These are phyloP conservation scores for Girardinus metallicus DNA, from an alignment of 2,797 vertebrate species.

Conservation along the genomic window DNA sequence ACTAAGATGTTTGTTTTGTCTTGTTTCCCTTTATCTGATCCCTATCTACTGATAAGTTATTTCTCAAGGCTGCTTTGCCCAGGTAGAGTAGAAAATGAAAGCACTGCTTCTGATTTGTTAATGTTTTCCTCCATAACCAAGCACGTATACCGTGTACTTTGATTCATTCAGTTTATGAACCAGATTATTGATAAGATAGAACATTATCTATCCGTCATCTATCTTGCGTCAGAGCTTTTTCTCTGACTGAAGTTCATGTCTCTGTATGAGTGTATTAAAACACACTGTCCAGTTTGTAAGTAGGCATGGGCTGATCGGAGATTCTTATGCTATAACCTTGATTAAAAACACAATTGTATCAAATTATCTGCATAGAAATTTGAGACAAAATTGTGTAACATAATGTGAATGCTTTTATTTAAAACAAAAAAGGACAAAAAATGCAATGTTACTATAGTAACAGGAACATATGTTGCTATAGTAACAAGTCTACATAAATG, in stretches of 20 bases:
- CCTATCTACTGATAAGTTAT: neutral
- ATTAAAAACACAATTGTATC: neutral
- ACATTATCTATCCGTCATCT: neutral
- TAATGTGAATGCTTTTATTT: neutral
- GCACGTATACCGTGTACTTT: constrained; percentile 28
- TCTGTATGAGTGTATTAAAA: neutral
- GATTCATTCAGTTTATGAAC: constrained; percentile 23
- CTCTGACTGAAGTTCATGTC: neutral
- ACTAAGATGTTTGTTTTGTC: constrained; percentile 3
- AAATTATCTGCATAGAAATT: neutral
- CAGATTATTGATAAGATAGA: constrained; percentile 14
- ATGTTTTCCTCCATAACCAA: constrained; percentile 21
- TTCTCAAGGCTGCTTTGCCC: constrained; percentile 7
- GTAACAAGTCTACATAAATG: neutral
- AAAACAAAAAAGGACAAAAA: neutral
- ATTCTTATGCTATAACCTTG: neutral
- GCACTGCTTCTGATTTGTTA: constrained; percentile 10
- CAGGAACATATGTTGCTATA: neutral
- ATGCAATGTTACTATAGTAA: neutral
- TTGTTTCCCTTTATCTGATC: neutral
- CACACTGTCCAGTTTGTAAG: neutral
- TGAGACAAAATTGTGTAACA: neutral
- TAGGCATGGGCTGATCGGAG: neutral
- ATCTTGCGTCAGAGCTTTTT: neutral
- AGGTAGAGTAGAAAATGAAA: constrained; percentile 12